These are phyloP conservation scores for Hermaeophaga mercurialis DNA, from an alignment of 2,888 invertebrate genomes.

Conservation along the genomic window DNA sequence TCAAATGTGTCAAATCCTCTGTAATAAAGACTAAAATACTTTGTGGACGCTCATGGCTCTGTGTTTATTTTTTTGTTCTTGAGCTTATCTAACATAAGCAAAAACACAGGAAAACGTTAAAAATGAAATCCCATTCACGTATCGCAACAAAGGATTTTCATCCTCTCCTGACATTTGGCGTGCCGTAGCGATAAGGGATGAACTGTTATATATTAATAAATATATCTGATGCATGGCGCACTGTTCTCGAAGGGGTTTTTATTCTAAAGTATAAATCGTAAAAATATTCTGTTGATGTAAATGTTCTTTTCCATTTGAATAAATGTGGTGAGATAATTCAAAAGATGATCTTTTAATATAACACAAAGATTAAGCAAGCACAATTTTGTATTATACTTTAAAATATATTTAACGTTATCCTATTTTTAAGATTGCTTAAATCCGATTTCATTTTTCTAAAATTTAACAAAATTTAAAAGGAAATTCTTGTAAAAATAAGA, in stretches of 20 bases:
- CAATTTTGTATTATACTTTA: no score
- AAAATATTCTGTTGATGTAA: background rate
- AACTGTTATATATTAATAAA: slow-evolving; percentile 18
- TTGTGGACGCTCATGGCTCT: background rate
- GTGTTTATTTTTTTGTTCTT: background rate
- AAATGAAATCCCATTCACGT: slow-evolving; percentile 13
- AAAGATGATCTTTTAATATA: no score
- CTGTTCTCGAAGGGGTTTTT: slow-evolving; percentile 4
- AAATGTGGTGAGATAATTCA: background rate
- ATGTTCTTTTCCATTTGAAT: background rate
- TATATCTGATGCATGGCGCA: background rate
- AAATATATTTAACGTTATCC: no score
- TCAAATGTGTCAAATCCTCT: no score
- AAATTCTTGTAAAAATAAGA: no score
- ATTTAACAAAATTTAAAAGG: no score
- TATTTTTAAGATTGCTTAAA: no score
- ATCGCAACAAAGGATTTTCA: slow-evolving; percentile 11
- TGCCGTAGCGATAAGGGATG: slow-evolving; percentile 10
- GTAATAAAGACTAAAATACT: no score
- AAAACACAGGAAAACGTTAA: slow-evolving; percentile 15
- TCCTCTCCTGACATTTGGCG: background rate
- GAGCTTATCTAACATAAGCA: slow-evolving; percentile 11
- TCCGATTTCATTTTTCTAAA: no score
- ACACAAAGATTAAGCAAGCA: no score
- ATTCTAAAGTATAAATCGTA: background rate